These are phyloP conservation scores for Plutella xylostella DNA, from an alignment of 2,888 invertebrate species.

Conservation along the genomic window DNA sequence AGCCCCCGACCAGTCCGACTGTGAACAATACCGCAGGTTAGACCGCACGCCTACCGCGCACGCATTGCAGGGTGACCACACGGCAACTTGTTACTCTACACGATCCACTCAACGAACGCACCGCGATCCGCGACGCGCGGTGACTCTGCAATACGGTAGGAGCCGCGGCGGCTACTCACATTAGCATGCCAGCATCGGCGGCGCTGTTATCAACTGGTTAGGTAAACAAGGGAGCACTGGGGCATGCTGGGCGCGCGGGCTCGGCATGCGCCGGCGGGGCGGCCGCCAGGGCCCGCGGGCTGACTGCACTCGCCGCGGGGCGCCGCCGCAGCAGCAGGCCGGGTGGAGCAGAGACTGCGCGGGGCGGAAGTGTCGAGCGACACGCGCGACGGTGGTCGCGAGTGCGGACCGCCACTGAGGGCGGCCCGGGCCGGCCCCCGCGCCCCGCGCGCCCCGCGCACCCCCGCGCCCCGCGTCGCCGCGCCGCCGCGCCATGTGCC, in stretches of 20 bases:
- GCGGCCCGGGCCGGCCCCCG: slow-evolving; percentile 62
- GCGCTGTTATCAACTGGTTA: slow-evolving; percentile 61
- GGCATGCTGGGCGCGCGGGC: no score
- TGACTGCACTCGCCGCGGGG: slow-evolving; percentile 42
- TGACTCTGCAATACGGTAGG: no score
- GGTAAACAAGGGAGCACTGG: slow-evolving; percentile 58
- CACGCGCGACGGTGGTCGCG: slow-evolving; percentile 60
- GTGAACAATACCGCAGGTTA: slow-evolving; percentile 35
- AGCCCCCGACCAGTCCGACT: slow-evolving; percentile 61
- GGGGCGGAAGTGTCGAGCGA: slow-evolving; percentile 65
- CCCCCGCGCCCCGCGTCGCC: slow-evolving; percentile 19
- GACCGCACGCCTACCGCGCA: not conserved
- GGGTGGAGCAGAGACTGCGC: slow-evolving; percentile 54
- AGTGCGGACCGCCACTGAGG: slow-evolving; percentile 65
- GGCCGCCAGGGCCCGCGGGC: slow-evolving; percentile 32
- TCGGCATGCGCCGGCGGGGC: slow-evolving; percentile 27
- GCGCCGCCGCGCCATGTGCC: slow-evolving; percentile 16
- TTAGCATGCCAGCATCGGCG: slow-evolving; percentile 66
- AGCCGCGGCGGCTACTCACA: slow-evolving; percentile 49
- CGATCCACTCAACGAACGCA: not conserved
- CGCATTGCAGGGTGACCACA: not conserved
- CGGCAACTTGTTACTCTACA: not conserved
- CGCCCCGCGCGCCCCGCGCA: slow-evolving; percentile 53
- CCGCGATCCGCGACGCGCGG: not conserved
- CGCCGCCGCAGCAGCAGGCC: slow-evolving; percentile 30